Evolutionary conservation across 2,797 vertebrate genomes (phyloP).

Genomic region (Microtus obscurus): DNA sequence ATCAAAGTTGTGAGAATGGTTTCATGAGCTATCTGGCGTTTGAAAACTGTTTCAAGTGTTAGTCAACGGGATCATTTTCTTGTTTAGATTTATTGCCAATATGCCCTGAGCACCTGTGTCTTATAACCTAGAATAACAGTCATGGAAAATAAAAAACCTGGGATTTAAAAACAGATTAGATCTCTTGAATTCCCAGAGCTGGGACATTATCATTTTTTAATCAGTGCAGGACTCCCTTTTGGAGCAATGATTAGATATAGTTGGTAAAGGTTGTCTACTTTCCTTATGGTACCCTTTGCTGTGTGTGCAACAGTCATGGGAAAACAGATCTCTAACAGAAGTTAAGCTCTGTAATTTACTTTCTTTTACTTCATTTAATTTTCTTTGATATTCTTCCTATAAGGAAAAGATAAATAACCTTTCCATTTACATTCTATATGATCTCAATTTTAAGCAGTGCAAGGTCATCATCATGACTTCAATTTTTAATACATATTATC

Average conservation of each 20-base stretch:
- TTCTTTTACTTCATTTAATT: constrained; percentile 50
- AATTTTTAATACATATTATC: background rate
- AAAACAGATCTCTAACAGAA: background rate
- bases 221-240: background rate
- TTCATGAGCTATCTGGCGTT: constrained; percentile 19
- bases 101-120: constrained; percentile 19
- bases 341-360: constrained; percentile 14
- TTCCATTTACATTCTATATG: background rate
- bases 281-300: background rate
- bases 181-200: background rate
- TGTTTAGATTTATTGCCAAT: constrained; percentile 35
- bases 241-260: background rate
- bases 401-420: background rate
- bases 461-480: background rate
- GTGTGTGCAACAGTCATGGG: background rate
- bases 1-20: constrained; percentile 38
- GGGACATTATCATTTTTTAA: background rate
- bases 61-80: constrained; percentile 10
- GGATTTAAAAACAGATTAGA: background rate
- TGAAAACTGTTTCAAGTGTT: background rate
- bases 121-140: constrained; percentile 20
- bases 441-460: background rate
- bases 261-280: background rate
- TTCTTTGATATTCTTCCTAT: background rate
- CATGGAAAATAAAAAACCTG: background rate